Evolutionary conservation across 2,888 invertebrate genomes (phyloP), one percentile per base, ranked within the genome.

Genomic region (Cecidostiba fungosa): DNA sequence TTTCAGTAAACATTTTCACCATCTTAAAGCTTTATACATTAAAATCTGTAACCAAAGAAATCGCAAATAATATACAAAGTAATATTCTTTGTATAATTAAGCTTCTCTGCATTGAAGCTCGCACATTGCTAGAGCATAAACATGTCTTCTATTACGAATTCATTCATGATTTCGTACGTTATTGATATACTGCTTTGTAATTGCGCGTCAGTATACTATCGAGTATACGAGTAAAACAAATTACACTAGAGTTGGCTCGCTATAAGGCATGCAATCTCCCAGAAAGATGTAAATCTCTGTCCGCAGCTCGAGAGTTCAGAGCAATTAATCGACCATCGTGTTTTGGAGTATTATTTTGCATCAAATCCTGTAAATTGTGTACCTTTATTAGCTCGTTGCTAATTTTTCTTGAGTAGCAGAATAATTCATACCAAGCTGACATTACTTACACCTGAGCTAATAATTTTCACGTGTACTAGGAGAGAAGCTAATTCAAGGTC

Each of bases 401-500:
- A 50, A 76, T 32, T 29, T 74, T 23, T 6, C n/a, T 47, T n/a
- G 36, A 19, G 26, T 76, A n/a, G 26, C 29, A 76, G n/a, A 50
- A 29, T 76, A 10, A 19, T 19, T 54, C 19, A 76, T 50, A 76
- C 29, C 4, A 72, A 39, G 19, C 23, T 26, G 14, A 29, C 62
- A 50, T 43, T 73, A 76, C 76, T 84, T 50, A 86, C 82, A 50
- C 47, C 59, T 54, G 77, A 81, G 32, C 43, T 70, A 69, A 76
- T 72, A 54, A 97, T 95, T 89, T 95, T 95, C 80, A 98, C 95
- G 92, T 98, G 97, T 70, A 99, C 96, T 83, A 99, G 95, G 26
- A 99, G 94, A 0, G 98, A 96, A 0, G 98, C 97, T 82, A 99
- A 94, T 93, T 99, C 99, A 77, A 99, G 94, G 90, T 98, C 98